A percentile compares a stretch with the other conserved stretches of the same genome.
These are phyloP conservation scores for Sarcophaga variegata DNA, from an alignment of 2,888 invertebrate species.

Conservation along the genomic window DNA sequence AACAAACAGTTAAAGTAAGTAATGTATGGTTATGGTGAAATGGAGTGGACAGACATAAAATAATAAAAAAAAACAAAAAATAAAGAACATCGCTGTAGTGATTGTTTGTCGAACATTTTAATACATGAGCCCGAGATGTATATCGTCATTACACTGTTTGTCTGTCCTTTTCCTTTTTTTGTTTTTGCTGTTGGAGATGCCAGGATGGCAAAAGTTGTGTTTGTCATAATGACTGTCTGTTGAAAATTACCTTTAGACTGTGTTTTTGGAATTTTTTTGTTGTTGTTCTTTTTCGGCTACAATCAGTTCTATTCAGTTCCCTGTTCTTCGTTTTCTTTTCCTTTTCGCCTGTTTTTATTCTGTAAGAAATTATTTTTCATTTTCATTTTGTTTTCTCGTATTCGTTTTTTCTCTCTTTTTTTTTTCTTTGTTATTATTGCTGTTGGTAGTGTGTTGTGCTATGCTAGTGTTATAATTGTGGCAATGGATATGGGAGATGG, in stretches of 20 bases:
- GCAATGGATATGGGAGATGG: not conserved
- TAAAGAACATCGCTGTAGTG: not conserved
- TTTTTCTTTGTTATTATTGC: not conserved
- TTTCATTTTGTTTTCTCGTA: not conserved
- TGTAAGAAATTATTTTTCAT: not conserved
- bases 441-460: conserved; percentile 21
- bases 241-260: conserved; percentile 15
- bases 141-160: not conserved
- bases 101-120: conserved; percentile 1
- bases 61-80: not conserved
- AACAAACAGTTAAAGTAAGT: too few species aligned
- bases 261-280: conserved; percentile 29
- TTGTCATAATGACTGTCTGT: conserved; percentile 4
- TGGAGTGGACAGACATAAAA: too few species aligned
- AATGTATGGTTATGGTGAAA: too few species aligned
- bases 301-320: not conserved
- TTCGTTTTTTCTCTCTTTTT: not conserved
- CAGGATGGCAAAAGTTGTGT: not conserved
- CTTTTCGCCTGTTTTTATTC: not conserved
- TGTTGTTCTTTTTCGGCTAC: conserved; percentile 6
- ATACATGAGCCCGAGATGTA: not conserved
- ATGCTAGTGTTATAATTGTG: conserved; percentile 5
- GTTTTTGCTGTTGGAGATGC: not conserved
- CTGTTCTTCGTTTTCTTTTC: not conserved
- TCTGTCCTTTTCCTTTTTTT: conserved; percentile 4